Conservation (phyloP, 2,113 vertebrate species). For the Paralichthys olivaceus region DNA sequence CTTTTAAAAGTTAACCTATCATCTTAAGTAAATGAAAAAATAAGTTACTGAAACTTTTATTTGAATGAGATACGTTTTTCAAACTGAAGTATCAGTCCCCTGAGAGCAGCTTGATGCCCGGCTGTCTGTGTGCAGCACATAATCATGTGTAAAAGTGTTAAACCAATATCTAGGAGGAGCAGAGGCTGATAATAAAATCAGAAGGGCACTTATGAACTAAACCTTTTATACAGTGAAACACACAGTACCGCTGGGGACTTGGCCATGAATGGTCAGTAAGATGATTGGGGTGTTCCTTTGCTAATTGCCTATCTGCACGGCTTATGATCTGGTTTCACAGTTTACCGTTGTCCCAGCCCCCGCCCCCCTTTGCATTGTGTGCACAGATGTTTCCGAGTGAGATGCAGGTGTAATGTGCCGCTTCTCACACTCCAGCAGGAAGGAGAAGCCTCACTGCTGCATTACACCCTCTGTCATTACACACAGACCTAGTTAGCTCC, state of each 20-base stretch:
- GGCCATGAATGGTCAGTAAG: conserved; percentile 24
- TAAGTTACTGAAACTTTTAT: conserved; percentile 5
- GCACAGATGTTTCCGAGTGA: conserved; percentile 73
- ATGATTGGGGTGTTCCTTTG: conserved; percentile 30
- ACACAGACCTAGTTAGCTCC: neutral
- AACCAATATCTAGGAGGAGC: conserved; percentile 29
- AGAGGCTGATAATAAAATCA: conserved; percentile 38
- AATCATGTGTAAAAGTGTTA: conserved; percentile 35
- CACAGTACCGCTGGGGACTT: conserved; percentile 3
- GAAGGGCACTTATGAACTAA: conserved; percentile 34
- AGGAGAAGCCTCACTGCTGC: conserved; percentile 60
- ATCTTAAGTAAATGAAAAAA: neutral
- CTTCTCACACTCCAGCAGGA: conserved; percentile 66
- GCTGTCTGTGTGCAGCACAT: conserved; percentile 22
- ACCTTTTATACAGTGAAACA: conserved; percentile 20
- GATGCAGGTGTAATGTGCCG: conserved; percentile 67
- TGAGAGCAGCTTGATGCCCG: conserved; percentile 25
- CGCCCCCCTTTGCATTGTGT: conserved; percentile 53
- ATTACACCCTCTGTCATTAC: conserved; percentile 27
- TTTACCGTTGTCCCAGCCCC: conserved; percentile 49
- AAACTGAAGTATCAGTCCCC: neutral
- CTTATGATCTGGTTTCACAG: conserved; percentile 69
- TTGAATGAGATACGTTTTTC: conserved; percentile 15
- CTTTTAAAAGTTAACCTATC: neutral
- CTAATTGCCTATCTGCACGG: conserved; percentile 39